Evolutionary conservation across 2,797 vertebrate species (phyloP), one percentile per base, ranked within the genome.

Genomic region (Sciaenops ocellatus): DNA sequence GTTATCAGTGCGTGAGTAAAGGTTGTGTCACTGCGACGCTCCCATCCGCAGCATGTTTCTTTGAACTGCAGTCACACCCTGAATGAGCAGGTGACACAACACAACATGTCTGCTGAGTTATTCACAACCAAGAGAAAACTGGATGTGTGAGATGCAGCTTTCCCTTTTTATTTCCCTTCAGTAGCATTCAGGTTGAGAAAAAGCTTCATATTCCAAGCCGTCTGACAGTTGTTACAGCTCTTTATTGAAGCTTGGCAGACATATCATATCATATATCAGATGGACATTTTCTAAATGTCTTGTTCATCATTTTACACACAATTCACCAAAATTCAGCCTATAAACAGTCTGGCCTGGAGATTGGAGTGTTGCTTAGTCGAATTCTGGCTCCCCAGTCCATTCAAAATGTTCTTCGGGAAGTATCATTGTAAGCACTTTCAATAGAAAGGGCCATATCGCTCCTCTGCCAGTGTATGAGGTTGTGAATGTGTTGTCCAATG

Each of bases 1-100:
- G 20, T 70, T 71, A 50, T 77, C 69, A 13, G 2, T 22, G 74
- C 59, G 78, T 85, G 83, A 84, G 80, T 85, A 79, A 88, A 92
- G 85, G 81, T 86, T 87, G 84, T 62, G 13, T 79, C 68, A 82
- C 66, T 0, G 16, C 3, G 84, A 82, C 84, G 3, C 87, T 79
- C 85, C 91, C 87, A 62, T 73, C 68, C 55, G 64, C 82, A 78
- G 79, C 65, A 59, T 64, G 48, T 76, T 76, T 44, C 74, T 50
- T 48, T 52, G 34, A 70, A 20, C 41, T 66, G 55, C 55, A 67
- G 70, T 69, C 88, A 84, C 83, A 69, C 89, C 84, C 78, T 60
- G 57, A 87, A 24, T 20, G 6, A 22, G 11, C 17, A 59, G 63
- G 42, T 69, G 78, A 79, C 52, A 78, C 62, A 56, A 51, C 47